Base-by-base conservation (phyloP, 2,797 vertebrate species). In the Lagocephalus sceleratus region DNA sequence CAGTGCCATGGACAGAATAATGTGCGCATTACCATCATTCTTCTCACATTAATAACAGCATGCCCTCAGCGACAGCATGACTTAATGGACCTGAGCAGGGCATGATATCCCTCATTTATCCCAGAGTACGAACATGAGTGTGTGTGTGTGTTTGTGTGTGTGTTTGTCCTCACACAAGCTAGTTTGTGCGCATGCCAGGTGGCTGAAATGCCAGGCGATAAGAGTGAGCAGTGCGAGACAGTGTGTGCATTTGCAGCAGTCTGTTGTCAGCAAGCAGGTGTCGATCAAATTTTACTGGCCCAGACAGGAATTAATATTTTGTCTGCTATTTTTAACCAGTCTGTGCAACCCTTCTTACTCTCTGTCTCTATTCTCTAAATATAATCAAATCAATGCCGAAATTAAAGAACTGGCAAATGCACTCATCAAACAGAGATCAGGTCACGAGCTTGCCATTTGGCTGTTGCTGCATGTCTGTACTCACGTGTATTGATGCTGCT, bases 251-350 rank as follows among this genome's bases (percentile, higher is more conserved):
- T 43, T 54, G 55, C 26, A 45, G 43, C 11, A 40, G 43, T 57
- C 47, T 45, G 16, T 54, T 12, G 2, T 44, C 51, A 54, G 35
- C 29, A 26, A 45, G 16, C 17, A 61, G 44, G 38, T 52, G 61
- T 72, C 70, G 63, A 60, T 78, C 65, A 74, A 60, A 72, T 22
- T 32, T 63, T 35, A 63, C 56, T n/a, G n/a, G 54, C 43, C 45
- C 47, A 26, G 60, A 60, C 56, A 65, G 57, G 45, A 70, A 54
- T 57, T 62, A 47, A 57, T 51, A 54, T 46, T 50, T 38, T 26
- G 15, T 4, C 22, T 45, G 47, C 52, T 75, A 72, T 74, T 78
- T 76, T 73, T 65, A 71, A 60, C 52, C 42, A 8, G n/a, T 47
- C 54, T 60, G 22, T 57, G 57, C 51, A 60, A 53, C 63, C 20